A percentile compares a stretch with the other conserved stretches of the same genome.
These are phyloP conservation scores for Heliconius himera DNA, from an alignment of 1,140 invertebrate genomes.

Conservation along the genomic window DNA sequence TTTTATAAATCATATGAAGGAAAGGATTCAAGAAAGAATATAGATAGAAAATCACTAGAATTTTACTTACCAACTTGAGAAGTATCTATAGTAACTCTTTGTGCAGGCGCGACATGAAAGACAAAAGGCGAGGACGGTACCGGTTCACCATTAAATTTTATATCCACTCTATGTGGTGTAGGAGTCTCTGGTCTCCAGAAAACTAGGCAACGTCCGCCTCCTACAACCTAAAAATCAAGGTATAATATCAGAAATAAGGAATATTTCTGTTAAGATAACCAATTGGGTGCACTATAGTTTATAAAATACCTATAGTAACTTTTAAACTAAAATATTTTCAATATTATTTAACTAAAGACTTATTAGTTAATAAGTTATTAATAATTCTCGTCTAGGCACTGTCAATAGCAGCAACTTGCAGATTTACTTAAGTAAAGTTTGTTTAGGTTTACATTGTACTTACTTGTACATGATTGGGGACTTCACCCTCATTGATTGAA, in stretches of 20 bases:
- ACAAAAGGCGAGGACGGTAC: slow-evolving; percentile 95
- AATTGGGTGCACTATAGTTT: background rate
- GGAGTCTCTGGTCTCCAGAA: slow-evolving; percentile 96
- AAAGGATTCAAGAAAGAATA: background rate
- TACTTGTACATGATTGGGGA: slow-evolving; percentile 96
- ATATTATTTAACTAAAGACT: background rate
- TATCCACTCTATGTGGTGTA: slow-evolving; percentile 97
- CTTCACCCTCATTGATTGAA: slow-evolving; percentile 98
- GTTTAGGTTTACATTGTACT: slow-evolving; percentile 48
- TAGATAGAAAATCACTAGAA: background rate
- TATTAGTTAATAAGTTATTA: slow-evolving; percentile 33
- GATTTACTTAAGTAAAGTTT: slow-evolving; percentile 35
- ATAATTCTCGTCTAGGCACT: slow-evolving; percentile 40
- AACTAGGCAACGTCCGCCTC: slow-evolving; percentile 95
- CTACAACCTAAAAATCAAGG: slow-evolving; percentile 83
- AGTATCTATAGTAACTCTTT: slow-evolving; percentile 73
- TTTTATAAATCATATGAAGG: background rate
- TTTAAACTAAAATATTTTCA: background rate
- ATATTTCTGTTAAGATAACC: too few species aligned
- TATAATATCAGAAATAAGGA: background rate
- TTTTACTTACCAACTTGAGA: slow-evolving; percentile 68
- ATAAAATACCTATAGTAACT: background rate
- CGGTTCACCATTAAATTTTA: slow-evolving; percentile 98
- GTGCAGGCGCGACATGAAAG: slow-evolving; percentile 72
- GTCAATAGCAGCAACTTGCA: slow-evolving; percentile 37